Evolutionary conservation across 2,113 vertebrate species (phyloP).

Genomic region (Eurypyga helias): DNA sequence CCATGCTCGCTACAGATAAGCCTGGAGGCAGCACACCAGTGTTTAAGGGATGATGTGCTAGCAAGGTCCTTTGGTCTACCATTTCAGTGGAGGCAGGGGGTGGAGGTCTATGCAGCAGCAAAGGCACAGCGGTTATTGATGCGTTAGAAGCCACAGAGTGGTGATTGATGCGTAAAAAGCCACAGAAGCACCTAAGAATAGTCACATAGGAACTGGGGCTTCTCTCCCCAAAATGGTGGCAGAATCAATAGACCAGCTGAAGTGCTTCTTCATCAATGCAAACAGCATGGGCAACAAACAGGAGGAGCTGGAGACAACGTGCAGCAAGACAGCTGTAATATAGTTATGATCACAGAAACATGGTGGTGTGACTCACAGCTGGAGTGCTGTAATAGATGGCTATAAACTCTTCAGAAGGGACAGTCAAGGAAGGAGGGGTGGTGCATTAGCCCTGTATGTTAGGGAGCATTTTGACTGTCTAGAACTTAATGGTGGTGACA

Average conservation of each 20-base stretch:
- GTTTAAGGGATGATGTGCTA: background rate
- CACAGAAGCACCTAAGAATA: background rate
- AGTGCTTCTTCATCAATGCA: background rate
- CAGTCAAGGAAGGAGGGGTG: background rate
- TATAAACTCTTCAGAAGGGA: background rate
- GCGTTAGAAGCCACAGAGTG: background rate
- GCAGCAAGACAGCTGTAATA: background rate
- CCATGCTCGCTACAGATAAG: background rate
- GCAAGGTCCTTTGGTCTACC: background rate
- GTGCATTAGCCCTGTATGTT: background rate
- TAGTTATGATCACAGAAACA: background rate
- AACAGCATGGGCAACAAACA: background rate
- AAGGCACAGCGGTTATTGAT: background rate
- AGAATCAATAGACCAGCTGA: background rate
- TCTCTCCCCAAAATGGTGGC: fast-evolving
- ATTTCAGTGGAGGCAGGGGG: background rate
- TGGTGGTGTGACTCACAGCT: background rate
- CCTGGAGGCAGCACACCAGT: background rate
- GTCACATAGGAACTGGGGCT: background rate
- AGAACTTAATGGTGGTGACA: background rate
- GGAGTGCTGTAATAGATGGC: background rate
- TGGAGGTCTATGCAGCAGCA: background rate
- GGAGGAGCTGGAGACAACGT: background rate
- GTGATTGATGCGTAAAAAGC: background rate
- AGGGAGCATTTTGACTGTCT: background rate